phyloP scores from a whole-genome alignment of 1,140 invertebrate genomes.

The Pogonomyrmex barbatus region DNA sequence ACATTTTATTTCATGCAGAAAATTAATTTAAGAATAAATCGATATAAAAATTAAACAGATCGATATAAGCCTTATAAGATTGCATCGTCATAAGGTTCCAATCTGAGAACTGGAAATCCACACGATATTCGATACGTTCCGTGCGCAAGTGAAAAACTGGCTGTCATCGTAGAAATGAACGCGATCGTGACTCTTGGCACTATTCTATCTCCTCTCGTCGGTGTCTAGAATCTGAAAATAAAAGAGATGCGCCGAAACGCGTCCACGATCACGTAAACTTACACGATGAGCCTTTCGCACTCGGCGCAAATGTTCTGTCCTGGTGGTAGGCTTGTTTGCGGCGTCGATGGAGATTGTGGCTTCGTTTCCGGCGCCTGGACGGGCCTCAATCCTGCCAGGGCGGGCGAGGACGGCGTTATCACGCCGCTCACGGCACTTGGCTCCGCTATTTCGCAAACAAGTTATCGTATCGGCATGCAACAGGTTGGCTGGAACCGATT shows the following conservation, averaged over 20 bases:
- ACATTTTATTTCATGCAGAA: background rate
- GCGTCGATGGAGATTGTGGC: slow-evolving; percentile 81
- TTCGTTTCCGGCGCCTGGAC: slow-evolving; percentile 90
- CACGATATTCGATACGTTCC: slow-evolving; percentile 2
- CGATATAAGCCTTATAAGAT: background rate
- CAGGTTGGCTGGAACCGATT: slow-evolving; percentile 55
- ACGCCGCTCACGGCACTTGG: slow-evolving; percentile 84
- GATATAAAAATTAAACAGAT: slow-evolving; percentile 3
- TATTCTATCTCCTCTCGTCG: slow-evolving; percentile 31
- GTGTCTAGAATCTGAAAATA: slow-evolving; percentile 63
- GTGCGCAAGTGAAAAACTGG: background rate
- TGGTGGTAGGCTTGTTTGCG: slow-evolving; percentile 90
- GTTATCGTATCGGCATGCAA: slow-evolving; percentile 75
- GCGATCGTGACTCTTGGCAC: slow-evolving; percentile 10
- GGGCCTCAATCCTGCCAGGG: slow-evolving; percentile 88
- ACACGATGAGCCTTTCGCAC: slow-evolving; percentile 97
- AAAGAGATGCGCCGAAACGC: slow-evolving; percentile 22
- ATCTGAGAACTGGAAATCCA: slow-evolving; percentile 39
- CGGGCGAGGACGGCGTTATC: slow-evolving; percentile 84
- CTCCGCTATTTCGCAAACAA: slow-evolving; percentile 82
- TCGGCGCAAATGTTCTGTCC: slow-evolving; percentile 97
- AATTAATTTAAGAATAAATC: background rate
- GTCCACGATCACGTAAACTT: slow-evolving; percentile 87
- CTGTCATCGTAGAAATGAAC: slow-evolving; percentile 15
- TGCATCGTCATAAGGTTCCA: background rate